Conservation (phyloP, 1,140 invertebrate genomes). For the Brachionus plicatilis region DNA sequence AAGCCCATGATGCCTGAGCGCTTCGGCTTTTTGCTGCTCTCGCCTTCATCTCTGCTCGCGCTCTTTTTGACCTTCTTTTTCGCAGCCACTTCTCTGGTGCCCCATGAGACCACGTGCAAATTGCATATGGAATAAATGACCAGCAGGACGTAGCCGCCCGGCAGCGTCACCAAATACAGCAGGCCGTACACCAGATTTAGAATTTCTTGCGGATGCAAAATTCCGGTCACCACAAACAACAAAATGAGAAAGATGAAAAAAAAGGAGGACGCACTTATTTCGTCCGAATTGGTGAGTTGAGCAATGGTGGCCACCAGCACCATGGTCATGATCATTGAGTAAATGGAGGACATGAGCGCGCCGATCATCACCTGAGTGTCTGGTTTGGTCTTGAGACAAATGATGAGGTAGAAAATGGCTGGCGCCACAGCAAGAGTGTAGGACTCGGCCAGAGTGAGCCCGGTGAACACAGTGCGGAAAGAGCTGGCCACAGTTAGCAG, state of each 20-base stretch:
- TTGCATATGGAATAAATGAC: conserved; percentile 52
- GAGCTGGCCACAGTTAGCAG: conserved; percentile 63
- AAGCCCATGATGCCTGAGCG: neutral
- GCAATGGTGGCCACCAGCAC: conserved; percentile 50
- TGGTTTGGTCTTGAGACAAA: conserved; percentile 56
- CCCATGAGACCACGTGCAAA: conserved; percentile 50
- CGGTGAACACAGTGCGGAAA: conserved; percentile 59
- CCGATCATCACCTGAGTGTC: conserved; percentile 56
- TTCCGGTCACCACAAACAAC: conserved; percentile 47
- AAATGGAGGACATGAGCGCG: conserved; percentile 49
- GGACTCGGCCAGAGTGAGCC: conserved; percentile 56
- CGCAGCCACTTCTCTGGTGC: conserved; percentile 47
- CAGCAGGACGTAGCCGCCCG: conserved; percentile 50
- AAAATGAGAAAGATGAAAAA: conserved; percentile 46
- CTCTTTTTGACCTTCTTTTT: conserved; percentile 43
- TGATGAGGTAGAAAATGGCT: conserved; percentile 56
- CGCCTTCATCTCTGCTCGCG: conserved; percentile 44
- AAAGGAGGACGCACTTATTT: conserved; percentile 48
- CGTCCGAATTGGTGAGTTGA: conserved; percentile 43
- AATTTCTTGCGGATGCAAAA: conserved; percentile 51
- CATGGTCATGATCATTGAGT: conserved; percentile 52
- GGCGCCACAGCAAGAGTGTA: conserved; percentile 57
- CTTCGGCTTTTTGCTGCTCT: conserved; percentile 43
- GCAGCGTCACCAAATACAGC: conserved; percentile 50
- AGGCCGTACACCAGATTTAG: conserved; percentile 47